Percentiles rank a stretch among this genome's conserved stretches.
These are phyloP conservation scores for Blastobasis lacticolella DNA, from an alignment of 2,888 invertebrate genomes.

Conservation along the genomic window DNA sequence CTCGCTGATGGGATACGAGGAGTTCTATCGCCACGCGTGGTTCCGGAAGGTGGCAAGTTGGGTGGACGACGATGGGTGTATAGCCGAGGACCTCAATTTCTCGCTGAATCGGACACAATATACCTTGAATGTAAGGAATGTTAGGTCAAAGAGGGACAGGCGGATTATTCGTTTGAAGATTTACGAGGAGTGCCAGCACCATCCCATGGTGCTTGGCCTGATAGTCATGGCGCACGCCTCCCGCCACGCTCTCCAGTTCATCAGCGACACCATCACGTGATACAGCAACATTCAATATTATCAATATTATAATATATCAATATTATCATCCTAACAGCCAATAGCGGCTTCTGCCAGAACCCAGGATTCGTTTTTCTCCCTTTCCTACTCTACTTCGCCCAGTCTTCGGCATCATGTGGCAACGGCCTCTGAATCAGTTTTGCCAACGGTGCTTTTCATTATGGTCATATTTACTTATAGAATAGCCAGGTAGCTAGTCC, in stretches of 20 bases:
- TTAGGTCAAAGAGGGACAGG: not conserved
- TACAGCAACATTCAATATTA: no score
- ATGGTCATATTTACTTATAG: no score
- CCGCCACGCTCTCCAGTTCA: slow-evolving; percentile 17
- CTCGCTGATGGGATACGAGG: slow-evolving; percentile 21
- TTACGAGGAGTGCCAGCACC: slow-evolving; percentile 18
- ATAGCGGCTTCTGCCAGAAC: no score
- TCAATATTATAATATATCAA: no score
- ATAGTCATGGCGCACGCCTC: slow-evolving; percentile 22
- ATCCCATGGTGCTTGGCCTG: slow-evolving; percentile 21
- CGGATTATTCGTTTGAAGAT: no score
- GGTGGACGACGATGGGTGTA: slow-evolving; percentile 27
- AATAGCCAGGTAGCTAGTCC: no score
- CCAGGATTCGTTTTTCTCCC: no score
- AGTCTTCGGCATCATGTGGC: no score
- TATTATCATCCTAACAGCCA: no score
- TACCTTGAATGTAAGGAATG: not conserved
- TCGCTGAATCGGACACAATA: not conserved
- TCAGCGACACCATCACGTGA: not conserved
- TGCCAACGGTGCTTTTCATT: no score
- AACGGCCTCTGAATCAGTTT: no score
- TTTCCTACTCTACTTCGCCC: no score
- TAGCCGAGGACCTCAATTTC: slow-evolving; percentile 21
- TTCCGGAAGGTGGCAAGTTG: slow-evolving; percentile 26
- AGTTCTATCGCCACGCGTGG: slow-evolving; percentile 23